Conservation (phyloP, 1,140 invertebrate species). For the Dolichoris vasculosae region DNA sequence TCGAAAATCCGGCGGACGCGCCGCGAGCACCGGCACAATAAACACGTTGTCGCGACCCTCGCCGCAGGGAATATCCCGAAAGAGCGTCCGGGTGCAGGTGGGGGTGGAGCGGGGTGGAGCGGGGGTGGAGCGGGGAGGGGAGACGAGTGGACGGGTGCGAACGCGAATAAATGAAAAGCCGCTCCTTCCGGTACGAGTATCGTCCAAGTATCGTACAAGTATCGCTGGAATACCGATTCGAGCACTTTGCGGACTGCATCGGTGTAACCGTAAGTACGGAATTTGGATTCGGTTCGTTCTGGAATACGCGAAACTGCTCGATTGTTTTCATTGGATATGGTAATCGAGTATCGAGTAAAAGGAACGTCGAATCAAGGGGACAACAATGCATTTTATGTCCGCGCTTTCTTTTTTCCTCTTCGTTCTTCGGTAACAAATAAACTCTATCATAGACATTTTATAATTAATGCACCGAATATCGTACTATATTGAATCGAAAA, state of each 20-base stretch:
- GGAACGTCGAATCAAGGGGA: background rate
- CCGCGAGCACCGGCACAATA: background rate
- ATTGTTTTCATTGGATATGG: background rate
- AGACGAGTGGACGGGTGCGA: background rate
- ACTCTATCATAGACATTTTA: no score
- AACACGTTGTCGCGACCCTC: background rate
- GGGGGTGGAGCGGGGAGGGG: background rate
- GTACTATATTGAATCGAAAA: no score
- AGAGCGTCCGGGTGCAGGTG: no score
- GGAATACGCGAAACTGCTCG: no score
- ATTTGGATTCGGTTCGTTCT: no score
- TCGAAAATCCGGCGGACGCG: background rate
- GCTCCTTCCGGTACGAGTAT: background rate
- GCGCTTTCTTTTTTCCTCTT: no score
- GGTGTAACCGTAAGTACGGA: no score
- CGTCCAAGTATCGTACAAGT: no score
- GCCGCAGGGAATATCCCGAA: background rate
- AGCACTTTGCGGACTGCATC: no score
- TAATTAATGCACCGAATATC: no score
- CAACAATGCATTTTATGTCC: no score
- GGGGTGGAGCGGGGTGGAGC: background rate
- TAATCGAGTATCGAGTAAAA: background rate
- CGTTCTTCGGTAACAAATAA: no score
- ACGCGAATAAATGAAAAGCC: constrained; percentile 1
- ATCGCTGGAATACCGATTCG: background rate